Conservation (phyloP, 1,140 invertebrate species). For the Akabosia matsudoensis region DNA sequence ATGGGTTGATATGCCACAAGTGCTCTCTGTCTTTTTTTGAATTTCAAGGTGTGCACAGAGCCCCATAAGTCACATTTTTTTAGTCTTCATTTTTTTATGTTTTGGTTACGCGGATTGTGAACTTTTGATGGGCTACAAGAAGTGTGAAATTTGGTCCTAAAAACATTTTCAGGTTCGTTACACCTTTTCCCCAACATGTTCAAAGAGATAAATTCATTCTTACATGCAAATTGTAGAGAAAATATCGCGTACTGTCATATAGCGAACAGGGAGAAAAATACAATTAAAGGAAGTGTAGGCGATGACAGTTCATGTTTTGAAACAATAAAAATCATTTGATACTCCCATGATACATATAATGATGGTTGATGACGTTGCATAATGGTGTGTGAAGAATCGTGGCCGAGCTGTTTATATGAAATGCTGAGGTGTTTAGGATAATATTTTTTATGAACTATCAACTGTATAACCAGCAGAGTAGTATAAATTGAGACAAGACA, state of each 20-base stretch:
- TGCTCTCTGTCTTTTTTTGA: neutral
- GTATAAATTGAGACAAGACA: too few species aligned
- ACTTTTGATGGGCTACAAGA: neutral
- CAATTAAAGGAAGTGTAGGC: slow-evolving; percentile 10
- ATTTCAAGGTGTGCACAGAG: neutral
- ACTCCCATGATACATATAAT: neutral
- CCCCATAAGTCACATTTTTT: neutral
- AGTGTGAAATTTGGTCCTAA: slow-evolving; percentile 22
- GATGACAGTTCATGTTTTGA: slow-evolving; percentile 16
- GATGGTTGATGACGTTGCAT: neutral
- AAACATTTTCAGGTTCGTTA: slow-evolving; percentile 16
- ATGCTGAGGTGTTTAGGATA: neutral
- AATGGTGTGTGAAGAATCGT: slow-evolving; percentile 14
- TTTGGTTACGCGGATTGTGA: neutral
- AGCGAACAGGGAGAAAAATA: too few species aligned
- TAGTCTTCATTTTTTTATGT: too few species aligned
- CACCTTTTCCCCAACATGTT: neutral
- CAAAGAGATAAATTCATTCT: neutral
- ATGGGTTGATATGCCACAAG: slow-evolving; percentile 11
- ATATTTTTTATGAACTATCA: too few species aligned
- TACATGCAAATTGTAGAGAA: neutral
- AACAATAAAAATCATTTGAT: slow-evolving; percentile 19
- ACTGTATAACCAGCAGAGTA: too few species aligned
- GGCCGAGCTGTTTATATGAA: neutral
- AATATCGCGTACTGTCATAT: neutral